These are phyloP conservation scores for Erythrocercus mccallii DNA, from an alignment of 2,113 vertebrate genomes.

Conservation along the genomic window DNA sequence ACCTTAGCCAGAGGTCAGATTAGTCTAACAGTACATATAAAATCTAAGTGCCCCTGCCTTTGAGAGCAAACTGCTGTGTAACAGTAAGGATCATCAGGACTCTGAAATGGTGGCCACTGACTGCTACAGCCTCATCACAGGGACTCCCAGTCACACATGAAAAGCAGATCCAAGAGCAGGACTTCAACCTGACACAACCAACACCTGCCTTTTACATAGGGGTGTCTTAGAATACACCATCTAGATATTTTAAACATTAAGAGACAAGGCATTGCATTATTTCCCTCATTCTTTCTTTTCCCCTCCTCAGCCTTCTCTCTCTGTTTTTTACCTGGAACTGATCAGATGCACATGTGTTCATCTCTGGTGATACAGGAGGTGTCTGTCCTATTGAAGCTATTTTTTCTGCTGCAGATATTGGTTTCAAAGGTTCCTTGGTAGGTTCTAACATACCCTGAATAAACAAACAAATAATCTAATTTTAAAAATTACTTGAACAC, in stretches of 20 bases:
- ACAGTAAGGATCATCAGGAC: neutral
- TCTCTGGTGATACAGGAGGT: conserved; percentile 75
- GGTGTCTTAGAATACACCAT: neutral
- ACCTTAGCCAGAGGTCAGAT: neutral
- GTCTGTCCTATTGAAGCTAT: conserved; percentile 88
- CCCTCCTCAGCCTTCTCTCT: neutral
- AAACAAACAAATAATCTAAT: neutral
- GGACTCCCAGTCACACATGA: neutral
- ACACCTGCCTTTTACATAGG: neutral
- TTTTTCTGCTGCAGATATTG: conserved; percentile 83
- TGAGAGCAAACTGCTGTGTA: neutral
- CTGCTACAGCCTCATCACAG: neutral
- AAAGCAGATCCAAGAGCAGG: conserved; percentile 23
- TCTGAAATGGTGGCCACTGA: neutral
- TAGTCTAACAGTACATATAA: neutral
- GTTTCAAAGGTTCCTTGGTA: conserved; percentile 89
- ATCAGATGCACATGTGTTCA: conserved; percentile 79
- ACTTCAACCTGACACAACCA: neutral
- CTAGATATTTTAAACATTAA: neutral
- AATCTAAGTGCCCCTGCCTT: neutral
- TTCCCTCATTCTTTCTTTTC: neutral
- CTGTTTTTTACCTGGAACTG: conserved; percentile 81
- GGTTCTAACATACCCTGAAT: conserved; percentile 90
- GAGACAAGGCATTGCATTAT: neutral
- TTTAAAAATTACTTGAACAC: neutral